Base-by-base conservation (phyloP, 2,888 invertebrate species). In the Cyclophora albipunctata region DNA sequence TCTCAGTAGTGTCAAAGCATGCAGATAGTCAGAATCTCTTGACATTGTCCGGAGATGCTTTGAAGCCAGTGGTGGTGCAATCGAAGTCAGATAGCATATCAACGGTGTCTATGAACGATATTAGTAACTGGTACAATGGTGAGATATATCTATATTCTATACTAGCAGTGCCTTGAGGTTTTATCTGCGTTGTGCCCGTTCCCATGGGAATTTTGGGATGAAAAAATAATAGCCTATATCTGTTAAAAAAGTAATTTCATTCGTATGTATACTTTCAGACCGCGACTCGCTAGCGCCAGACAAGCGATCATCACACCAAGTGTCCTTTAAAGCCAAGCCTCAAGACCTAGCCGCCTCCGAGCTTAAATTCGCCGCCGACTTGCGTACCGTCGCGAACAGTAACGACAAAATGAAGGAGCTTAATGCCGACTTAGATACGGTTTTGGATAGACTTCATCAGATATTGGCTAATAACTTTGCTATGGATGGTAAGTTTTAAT, bases 401-500 rank as follows among this genome's bases (percentile, higher is more conserved):
- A 87, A 84, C 46, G 76, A 83, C 64, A 84, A 84, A 62, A 86
- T 89, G 75, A 78, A 78, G 60, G 89, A 90, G 42, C 84, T 92
- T 47, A 92, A 92, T 60, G 92, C 91, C 1, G 93, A 93, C 67
- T 71, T 94, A 3, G 93, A 93, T 67, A 91, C 92, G 3, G 93
- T 93, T 33, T 70, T 94, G 47, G 92, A 92, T 40, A 89, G 93
- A 57, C 77, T 94, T 58, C 93, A 93, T 73, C 92, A 93, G 75
- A 93, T 93, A 78, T 77, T 94, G 48, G 91, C 92, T 1, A 91
- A 92, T 60, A 93, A 93, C 69, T 92, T 92, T 63, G 86, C 91
- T 54, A 81, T 92, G 57, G 93, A 93, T 62, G 92, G 92, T 91
- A 66, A 77, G 73, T 56, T 4, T 4, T 40, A 5, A 20, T 20